phyloP scores from a whole-genome alignment of 1,140 invertebrate genomes.

The Pogonomyrmex californicus region DNA sequence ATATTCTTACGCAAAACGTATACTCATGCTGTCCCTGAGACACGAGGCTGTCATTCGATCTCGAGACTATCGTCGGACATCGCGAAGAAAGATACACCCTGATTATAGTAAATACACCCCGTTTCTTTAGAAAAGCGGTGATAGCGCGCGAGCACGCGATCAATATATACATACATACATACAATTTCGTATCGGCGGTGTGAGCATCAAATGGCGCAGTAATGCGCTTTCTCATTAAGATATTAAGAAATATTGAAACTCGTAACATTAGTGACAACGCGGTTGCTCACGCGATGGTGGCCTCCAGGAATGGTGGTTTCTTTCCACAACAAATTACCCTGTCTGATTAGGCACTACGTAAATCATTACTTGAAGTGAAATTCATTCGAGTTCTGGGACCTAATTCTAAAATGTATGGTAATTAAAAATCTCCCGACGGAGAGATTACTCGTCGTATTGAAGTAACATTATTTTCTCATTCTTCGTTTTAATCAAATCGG shows the following conservation, averaged over 20 bases:
- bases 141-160: constrained; percentile 72
- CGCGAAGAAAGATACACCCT: constrained; percentile 18
- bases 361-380: constrained; percentile 31
- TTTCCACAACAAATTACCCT: constrained; percentile 36
- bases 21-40: not conserved
- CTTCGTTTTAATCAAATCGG: not conserved
- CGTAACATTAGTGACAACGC: constrained; percentile 71
- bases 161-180: constrained; percentile 52
- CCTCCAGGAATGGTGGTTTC: constrained; percentile 44
- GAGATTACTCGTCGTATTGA: not conserved
- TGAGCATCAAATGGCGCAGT: constrained; percentile 58
- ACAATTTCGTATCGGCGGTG: constrained; percentile 59
- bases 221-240: constrained; percentile 76
- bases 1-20: constrained; percentile 29
- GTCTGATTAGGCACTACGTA: constrained; percentile 35
- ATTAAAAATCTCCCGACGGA: not conserved
- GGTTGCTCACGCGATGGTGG: constrained; percentile 62
- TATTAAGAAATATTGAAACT: constrained; percentile 76
- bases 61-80: constrained; percentile 60
- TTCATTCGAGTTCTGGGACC: not conserved
- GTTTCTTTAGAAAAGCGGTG: constrained; percentile 39
- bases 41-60: constrained; percentile 15
- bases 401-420: not conserved
- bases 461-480: not conserved
- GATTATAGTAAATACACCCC: constrained; percentile 30